A percentile compares a stretch with the other conserved stretches of the same genome.
Evolutionary conservation across 2,113 vertebrate genomes (phyloP).

Genomic region (Taurulus bubalis): DNA sequence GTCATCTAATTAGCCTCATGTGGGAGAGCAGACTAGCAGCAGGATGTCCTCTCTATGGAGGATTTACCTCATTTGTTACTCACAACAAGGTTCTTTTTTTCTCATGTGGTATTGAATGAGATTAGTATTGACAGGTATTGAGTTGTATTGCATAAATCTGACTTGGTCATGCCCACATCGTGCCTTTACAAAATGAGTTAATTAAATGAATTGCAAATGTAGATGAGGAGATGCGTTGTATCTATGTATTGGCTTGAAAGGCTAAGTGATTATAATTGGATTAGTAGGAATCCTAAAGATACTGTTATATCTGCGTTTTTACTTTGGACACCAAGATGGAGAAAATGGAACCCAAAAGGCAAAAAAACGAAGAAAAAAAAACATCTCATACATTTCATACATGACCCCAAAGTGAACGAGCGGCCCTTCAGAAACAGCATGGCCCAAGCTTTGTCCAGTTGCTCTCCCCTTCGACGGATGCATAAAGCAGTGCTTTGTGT

Average conservation of each 20-base stretch:
- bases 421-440: constrained; percentile 51
- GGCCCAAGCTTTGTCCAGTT: constrained; percentile 65
- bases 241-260: neutral
- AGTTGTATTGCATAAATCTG: constrained; percentile 21
- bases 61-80: neutral
- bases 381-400: no score
- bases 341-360: constrained; percentile 42
- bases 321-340: constrained; percentile 60
- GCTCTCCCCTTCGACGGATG: constrained; percentile 26
- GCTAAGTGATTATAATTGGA: neutral
- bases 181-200: constrained; percentile 7
- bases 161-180: neutral
- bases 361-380: neutral
- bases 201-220: constrained; percentile 2
- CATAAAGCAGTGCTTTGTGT: constrained; percentile 30
- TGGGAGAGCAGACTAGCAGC: neutral
- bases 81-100: neutral
- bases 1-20: constrained; percentile 17
- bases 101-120: neutral
- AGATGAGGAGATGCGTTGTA: neutral
- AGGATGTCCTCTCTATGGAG: neutral
- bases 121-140: neutral
- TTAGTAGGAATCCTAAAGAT: constrained; percentile 15
- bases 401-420: constrained; percentile 46
- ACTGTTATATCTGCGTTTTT: constrained; percentile 29